Base-by-base conservation (phyloP, 1,140 invertebrate genomes). In the Eurytemora carolleeae region DNA sequence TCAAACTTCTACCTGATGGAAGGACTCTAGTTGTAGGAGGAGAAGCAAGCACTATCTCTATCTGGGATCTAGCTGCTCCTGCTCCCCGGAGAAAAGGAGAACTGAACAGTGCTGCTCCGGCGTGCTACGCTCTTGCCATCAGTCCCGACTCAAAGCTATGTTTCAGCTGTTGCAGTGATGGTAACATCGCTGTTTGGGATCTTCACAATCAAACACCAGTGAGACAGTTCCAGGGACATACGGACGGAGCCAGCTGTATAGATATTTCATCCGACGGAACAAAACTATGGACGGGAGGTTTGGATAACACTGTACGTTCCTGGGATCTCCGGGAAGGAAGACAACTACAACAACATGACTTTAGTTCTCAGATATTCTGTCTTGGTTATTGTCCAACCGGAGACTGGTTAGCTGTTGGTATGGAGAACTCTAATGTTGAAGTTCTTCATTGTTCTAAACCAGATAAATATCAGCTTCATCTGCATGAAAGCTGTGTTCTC, bases 401-500 rank as follows among this genome's bases (percentile, higher is more conserved):
- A 0, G 92, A 97, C 65, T 98, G 92, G 92, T 76, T 98, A 21
- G 94, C 94, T 22, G 94, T 98, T 26, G 94, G 94, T 57, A 95
- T 97, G 92, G 92, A 97, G 75, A 95, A 91, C 71, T 94, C 87
- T 18, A 88, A 94, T 73, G 92, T 98, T 26, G 93, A 98, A 68
- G 78, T 98, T 7, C 74, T 98, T 57, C 90, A 97, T 74, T 86
- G 88, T 64, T 80, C 79, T 62, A 95, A 96, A 72, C 83, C 87
- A 20, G 94, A 98, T 75, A 94, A 96, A 72, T 98, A 98, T 74
- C 93, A 97, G 72, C 77, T 98, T 20, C 87, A 95, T 71, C 77
- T 97, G 64, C 95, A 98, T 75, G 94, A 98, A 74, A 94, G 87
- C 61, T 98, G 95, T 74, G 95, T 98, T n/a, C 78, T 98, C 12